Percentiles rank a stretch among this genome's conserved stretches.
Evolutionary conservation across 1,140 invertebrate genomes (phyloP).

Genomic region (Drosophila neocordata): DNA sequence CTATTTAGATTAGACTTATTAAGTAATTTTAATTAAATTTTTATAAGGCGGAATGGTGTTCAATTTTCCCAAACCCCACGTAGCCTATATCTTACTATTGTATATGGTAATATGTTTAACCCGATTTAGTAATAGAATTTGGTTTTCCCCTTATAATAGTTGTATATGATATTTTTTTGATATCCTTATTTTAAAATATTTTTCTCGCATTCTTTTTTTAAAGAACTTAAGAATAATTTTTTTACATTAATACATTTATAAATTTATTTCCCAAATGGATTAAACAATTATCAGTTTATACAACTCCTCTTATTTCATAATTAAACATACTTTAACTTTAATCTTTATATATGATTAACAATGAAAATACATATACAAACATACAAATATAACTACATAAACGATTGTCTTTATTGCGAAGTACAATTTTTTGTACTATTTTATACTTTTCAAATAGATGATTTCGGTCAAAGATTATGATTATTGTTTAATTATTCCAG

Average conservation of each 20-base stretch:
- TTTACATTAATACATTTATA: neutral
- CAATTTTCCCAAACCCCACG: neutral
- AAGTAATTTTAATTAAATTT: conserved; percentile 10
- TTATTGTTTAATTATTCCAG: too few species aligned
- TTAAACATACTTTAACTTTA: conserved; percentile 1
- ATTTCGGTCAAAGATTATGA: too few species aligned
- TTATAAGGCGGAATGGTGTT: neutral
- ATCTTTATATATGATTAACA: conserved; percentile 8
- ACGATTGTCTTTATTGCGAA: too few species aligned
- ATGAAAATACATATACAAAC: conserved; percentile 7
- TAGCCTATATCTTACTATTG: conserved; percentile 2
- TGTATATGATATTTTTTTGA: conserved; percentile 3
- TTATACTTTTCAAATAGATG: too few species aligned
- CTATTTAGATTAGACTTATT: conserved; percentile 8
- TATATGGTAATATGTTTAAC: conserved; percentile 11
- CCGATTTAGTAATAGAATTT: neutral
- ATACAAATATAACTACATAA: neutral
- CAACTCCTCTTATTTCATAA: conserved; percentile 1
- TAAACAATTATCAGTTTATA: conserved; percentile 4
- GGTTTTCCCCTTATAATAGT: neutral
- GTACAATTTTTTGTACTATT: too few species aligned
- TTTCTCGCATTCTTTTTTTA: conserved; percentile 1
- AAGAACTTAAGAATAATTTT: neutral
- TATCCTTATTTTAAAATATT: conserved; percentile 1
- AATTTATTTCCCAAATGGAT: conserved; percentile 1